Base-by-base conservation (phyloP, 2,888 invertebrate genomes). In the Mayetiola destructor region DNA sequence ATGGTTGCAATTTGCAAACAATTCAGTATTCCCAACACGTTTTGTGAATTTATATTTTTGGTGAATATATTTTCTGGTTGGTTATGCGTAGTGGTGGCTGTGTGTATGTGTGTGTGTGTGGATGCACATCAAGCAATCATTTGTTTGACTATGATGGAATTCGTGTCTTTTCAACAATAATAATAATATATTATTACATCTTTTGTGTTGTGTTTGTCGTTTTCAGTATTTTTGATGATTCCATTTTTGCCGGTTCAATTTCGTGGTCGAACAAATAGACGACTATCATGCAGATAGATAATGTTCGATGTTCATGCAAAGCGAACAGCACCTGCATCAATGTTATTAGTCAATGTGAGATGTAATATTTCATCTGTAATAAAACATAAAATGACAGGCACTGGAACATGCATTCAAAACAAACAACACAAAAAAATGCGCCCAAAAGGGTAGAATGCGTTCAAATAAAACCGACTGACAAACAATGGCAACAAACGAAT, bases 281-380 rank as follows among this genome's bases (percentile, higher is more conserved):
- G n/a, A n/a, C n/a, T n/a, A n/a, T n/a, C n/a, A n/a, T n/a, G n/a
- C n/a, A n/a, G n/a, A n/a, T n/a, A n/a, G n/a, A n/a, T n/a, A n/a
- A n/a, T n/a, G n/a, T n/a, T n/a, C n/a, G n/a, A n/a, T n/a, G n/a
- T n/a, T 48, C 27, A n/a, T 48, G 27, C 27, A 8, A 9, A 20
- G 27, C 2, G 14, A 16, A 48, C 27, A 42, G 48, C 48, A 48
- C 48, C 48, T 48, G 48, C 40, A 40, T 40, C 40, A 23, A 48
- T 48, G 48, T 48, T 48, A 48, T 48, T 48, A 48, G 48, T 48
- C 48, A 48, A 48, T 48, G 48, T 27, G 48, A 48, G 48, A 48
- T 48, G 48, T 48, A 48, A 48, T 48, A 48, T 48, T 48, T 48
- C 27, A 48, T 48, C 48, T 48, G 48, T 48, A 48, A 48, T 48